phyloP scores from a whole-genome alignment of 2,113 vertebrate genomes.

The Melanotaenia duboulayi region DNA sequence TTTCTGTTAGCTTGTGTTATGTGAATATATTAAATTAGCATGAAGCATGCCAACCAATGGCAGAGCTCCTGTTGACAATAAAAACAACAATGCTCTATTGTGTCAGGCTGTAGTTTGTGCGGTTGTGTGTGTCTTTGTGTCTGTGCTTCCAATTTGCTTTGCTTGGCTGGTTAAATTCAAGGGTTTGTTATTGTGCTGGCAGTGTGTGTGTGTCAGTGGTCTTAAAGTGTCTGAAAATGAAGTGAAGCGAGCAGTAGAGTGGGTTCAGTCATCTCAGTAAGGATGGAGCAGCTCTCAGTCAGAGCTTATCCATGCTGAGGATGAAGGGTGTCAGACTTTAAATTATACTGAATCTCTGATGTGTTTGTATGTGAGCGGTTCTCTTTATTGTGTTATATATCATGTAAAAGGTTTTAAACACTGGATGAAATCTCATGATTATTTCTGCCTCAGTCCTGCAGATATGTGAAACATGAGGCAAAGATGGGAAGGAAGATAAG shows the following conservation, averaged over 20 bases:
- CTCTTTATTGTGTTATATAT: too few species aligned
- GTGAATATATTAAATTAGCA: constrained; percentile 59
- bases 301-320: constrained; percentile 74
- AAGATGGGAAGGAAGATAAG: neutral
- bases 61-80: constrained; percentile 68
- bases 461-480: constrained; percentile 9
- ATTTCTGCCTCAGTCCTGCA: too few species aligned
- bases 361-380: neutral
- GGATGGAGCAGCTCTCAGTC: constrained; percentile 62
- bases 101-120: constrained; percentile 61
- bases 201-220: constrained; percentile 36
- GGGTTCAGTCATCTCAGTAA: constrained; percentile 55
- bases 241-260: constrained; percentile 79
- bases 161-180: constrained; percentile 85
- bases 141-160: constrained; percentile 80
- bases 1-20: constrained; percentile 47
- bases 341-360: constrained; percentile 14
- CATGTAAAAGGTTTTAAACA: neutral
- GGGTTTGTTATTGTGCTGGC: constrained; percentile 82
- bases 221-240: constrained; percentile 78
- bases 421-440: neutral
- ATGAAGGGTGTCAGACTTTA: constrained; percentile 60
- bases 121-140: constrained; percentile 49
- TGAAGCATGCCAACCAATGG: constrained; percentile 66
- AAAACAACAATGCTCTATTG: constrained; percentile 80